Evolutionary conservation across 2,888 invertebrate genomes (phyloP).

Genomic region (Mylabris sibirica): DNA sequence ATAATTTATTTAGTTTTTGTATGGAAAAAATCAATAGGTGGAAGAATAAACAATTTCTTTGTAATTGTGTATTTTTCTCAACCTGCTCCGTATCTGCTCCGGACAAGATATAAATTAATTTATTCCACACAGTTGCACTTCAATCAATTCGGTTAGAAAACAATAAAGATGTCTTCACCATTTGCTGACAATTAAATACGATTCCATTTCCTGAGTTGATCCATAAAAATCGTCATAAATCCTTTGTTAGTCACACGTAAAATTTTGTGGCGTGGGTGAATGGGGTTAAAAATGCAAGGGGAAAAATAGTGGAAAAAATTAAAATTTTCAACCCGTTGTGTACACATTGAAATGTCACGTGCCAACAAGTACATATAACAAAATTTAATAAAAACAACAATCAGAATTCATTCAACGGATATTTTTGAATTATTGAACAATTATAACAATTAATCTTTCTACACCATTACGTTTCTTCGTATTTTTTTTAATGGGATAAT

Average conservation of each 20-base stretch:
- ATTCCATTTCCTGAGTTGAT: constrained; percentile 15
- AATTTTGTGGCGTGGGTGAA: constrained; percentile 12
- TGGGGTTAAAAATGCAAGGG: not conserved
- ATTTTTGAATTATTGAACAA: constrained; percentile 35
- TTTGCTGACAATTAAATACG: constrained; percentile 42
- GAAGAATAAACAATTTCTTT: not conserved
- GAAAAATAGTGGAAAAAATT: not conserved
- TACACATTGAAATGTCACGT: not conserved
- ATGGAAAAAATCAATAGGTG: not conserved
- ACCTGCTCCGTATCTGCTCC: constrained; percentile 32
- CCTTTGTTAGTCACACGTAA: constrained; percentile 21
- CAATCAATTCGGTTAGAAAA: constrained; percentile 49
- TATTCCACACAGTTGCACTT: constrained; percentile 50
- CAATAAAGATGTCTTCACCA: constrained; percentile 52
- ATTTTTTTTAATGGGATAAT: constrained; percentile 50
- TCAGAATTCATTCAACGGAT: constrained; percentile 19
- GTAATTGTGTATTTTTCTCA: not conserved
- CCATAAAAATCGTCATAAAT: constrained; percentile 11
- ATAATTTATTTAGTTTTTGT: too few relatives aligned
- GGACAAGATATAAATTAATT: constrained; percentile 51
- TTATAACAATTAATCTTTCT: constrained; percentile 47
- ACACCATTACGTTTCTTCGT: constrained; percentile 51
- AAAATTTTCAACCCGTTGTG: not conserved
- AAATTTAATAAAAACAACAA: constrained; percentile 6
- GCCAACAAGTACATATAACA: not conserved